Evolutionary conservation across 2,113 vertebrate species (phyloP).

Genomic region (Microtus pennsylvanicus): DNA sequence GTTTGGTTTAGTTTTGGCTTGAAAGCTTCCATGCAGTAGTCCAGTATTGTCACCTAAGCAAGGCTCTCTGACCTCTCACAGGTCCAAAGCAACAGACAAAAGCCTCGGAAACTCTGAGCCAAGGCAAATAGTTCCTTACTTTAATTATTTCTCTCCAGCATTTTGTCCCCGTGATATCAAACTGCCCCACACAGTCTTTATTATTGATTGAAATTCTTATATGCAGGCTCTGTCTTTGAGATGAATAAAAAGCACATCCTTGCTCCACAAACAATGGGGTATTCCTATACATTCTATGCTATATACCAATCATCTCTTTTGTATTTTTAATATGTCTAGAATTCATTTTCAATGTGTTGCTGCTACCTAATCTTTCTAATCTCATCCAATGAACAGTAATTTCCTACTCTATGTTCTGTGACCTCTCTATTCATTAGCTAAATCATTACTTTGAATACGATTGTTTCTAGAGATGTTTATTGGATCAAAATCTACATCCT

Average conservation of each 20-base stretch:
- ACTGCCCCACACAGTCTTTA: background rate
- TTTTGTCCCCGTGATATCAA: background rate
- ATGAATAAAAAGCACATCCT: background rate
- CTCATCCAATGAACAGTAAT: background rate
- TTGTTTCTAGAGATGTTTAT: background rate
- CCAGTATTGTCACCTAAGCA: too few species aligned
- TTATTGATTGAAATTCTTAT: background rate
- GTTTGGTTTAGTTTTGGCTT: background rate
- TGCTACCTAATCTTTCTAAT: constrained; percentile 29
- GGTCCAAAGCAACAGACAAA: background rate
- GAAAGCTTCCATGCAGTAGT: too few species aligned
- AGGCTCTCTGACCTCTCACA: background rate
- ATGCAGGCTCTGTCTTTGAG: background rate
- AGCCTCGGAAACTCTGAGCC: background rate
- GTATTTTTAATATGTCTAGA: background rate
- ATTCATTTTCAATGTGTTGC: constrained; percentile 20
- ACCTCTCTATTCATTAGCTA: background rate
- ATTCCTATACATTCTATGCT: background rate
- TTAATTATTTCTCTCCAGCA: background rate
- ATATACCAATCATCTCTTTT: background rate
- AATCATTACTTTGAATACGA: constrained; percentile 36
- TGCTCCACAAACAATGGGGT: background rate
- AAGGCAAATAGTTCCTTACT: background rate
- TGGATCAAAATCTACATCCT: background rate
- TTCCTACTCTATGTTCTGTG: constrained; percentile 16